Conservation (phyloP, 1,140 invertebrate species). For the Myzus persicae region DNA sequence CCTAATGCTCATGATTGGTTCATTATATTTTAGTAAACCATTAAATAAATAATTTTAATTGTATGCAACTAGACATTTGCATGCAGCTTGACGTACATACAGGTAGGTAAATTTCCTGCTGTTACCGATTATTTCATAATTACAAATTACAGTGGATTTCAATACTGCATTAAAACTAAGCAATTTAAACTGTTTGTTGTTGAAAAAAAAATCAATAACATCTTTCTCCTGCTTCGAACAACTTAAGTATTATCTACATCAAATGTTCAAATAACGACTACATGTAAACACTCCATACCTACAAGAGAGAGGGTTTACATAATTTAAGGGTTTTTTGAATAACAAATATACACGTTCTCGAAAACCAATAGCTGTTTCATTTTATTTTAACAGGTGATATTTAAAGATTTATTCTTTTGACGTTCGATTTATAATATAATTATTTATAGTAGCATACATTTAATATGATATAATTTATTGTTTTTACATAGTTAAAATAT, state of each 20-base stretch:
- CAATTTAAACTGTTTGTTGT: too few relatives aligned
- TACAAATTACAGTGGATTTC: background rate
- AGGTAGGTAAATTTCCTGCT: too few relatives aligned
- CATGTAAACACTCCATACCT: background rate
- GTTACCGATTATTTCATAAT: background rate
- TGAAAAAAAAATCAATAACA: background rate
- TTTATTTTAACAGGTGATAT: background rate
- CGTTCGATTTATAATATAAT: background rate
- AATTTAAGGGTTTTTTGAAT: background rate
- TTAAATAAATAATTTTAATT: too few relatives aligned
- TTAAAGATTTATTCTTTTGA: background rate
- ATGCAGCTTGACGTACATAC: too few relatives aligned
- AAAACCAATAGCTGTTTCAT: background rate
- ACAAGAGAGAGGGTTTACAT: background rate
- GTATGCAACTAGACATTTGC: too few relatives aligned
- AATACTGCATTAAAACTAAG: background rate
- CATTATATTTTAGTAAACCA: too few relatives aligned
- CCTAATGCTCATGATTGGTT: too few relatives aligned
- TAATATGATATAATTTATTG: too few relatives aligned
- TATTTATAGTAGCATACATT: background rate
- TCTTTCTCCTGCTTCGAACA: background rate
- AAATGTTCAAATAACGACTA: background rate
- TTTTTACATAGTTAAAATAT: too few relatives aligned
- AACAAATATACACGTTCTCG: background rate
- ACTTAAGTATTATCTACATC: background rate